Base-by-base conservation (phyloP, 2,888 invertebrate genomes). In the Notodonta dromedarius region DNA sequence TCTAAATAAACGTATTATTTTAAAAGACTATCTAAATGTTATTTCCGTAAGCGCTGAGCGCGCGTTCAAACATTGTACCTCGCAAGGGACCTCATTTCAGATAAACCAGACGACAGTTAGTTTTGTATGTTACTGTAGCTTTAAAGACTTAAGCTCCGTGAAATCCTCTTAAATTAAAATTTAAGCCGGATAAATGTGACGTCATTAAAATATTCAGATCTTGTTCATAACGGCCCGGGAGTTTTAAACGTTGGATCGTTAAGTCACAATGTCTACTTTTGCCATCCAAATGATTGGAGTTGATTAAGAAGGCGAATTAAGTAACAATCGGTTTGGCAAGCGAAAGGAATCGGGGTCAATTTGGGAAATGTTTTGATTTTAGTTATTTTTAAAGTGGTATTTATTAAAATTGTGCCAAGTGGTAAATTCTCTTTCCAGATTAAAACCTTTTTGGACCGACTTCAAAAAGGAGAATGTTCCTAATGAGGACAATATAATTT, bases 161-260 rank as follows among this genome's bases (percentile, higher is more conserved):
- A 60, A 77, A 77, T 76, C 74, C 73, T 67, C 65, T 75, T 73
- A 77, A 79, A 75, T 76, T 71, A 70, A 75, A 76, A 71, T 77
- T 68, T 69, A 80, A 79, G 79, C 75, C 67, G 65, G 76, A 80
- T 78, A 73, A 81, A 80, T 79, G 67, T 71, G 61, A 63, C 24
- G 61, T 70, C 68, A 70, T 74, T 76, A 68, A 76, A 78, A 78
- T 82, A 82, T 83, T 81, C 76, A 79, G 79, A 83, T 82, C 82
- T 80, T 76, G 77, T 80, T 80, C 79, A 78, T 82, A 73, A 80
- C 72, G 76, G 74, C 60, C 61, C 59, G 65, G 61, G 69, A 69
- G 60, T 62, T 52, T 65, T 71, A 76, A 78, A 77, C 74, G 76
- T 71, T 32, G 58, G 63, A 65, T 69, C 79, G 70, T 74, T 76